Percentiles rank a stretch among this genome's conserved stretches.
These are phyloP conservation scores for Conopomorpha cramerella DNA, from an alignment of 1,140 invertebrate species.

Conservation along the genomic window DNA sequence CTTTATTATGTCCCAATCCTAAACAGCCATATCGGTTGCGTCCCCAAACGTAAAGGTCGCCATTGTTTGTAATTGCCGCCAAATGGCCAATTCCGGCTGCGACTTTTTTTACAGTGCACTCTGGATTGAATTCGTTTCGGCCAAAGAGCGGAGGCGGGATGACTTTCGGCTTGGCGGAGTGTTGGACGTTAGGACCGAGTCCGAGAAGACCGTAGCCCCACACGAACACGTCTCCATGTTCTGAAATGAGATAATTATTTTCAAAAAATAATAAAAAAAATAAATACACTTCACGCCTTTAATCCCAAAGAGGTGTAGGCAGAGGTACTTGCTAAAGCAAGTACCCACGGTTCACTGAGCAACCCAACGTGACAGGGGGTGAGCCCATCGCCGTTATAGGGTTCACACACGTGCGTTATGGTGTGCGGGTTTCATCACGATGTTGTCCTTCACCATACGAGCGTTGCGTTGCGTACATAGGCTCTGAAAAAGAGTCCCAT, in stretches of 20 bases:
- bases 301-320: too few relatives aligned
- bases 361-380: too few relatives aligned
- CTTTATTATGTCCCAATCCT: slow-evolving; percentile 76
- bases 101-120: slow-evolving; percentile 69
- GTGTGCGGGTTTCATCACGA: too few relatives aligned
- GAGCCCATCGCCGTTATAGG: too few relatives aligned
- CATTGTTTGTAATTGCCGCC: slow-evolving; percentile 77
- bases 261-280: too few relatives aligned
- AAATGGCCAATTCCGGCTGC: slow-evolving; percentile 77
- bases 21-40: slow-evolving; percentile 81
- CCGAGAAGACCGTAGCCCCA: slow-evolving; percentile 95
- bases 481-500: too few relatives aligned
- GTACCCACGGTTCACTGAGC: too few relatives aligned
- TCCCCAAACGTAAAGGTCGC: slow-evolving; percentile 91
- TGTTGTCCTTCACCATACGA: too few relatives aligned
- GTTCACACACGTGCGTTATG: too few relatives aligned
- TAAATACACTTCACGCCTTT: too few relatives aligned
- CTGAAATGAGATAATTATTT: slow-evolving; percentile 51
- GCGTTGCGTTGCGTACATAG: too few relatives aligned
- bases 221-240: slow-evolving; percentile 80
- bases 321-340: too few relatives aligned
- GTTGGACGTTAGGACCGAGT: slow-evolving; percentile 77
- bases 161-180: slow-evolving; percentile 66
- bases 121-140: slow-evolving; percentile 76
- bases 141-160: slow-evolving; percentile 86